Evolutionary conservation across 2,113 vertebrate species (phyloP).

Genomic region (Gymnarchus niloticus): DNA sequence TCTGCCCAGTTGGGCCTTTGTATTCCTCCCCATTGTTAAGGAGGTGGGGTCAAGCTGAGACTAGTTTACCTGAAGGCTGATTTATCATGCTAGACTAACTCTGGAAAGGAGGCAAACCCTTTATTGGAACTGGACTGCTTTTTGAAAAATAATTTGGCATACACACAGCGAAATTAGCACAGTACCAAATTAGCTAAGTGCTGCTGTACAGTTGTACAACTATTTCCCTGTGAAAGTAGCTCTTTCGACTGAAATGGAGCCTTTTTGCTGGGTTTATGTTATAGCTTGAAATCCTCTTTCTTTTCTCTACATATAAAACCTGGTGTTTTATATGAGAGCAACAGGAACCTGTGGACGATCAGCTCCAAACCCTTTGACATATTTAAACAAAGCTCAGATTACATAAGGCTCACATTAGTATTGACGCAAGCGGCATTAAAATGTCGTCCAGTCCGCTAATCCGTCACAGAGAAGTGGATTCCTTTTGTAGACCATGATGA

Average conservation of each 20-base stretch:
- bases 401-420: constrained; percentile 44
- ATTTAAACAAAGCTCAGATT: constrained; percentile 14
- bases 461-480: constrained; percentile 35
- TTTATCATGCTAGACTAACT: background rate
- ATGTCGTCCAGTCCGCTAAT: constrained; percentile 35
- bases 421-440: constrained; percentile 16
- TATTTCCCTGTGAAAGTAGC: background rate
- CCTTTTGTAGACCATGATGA: constrained; percentile 36
- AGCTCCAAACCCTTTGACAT: constrained; percentile 29
- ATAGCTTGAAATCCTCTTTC: background rate
- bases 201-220: background rate
- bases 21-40: background rate
- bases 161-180: background rate
- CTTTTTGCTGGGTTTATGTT: background rate
- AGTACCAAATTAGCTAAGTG: background rate
- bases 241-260: background rate
- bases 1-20: background rate
- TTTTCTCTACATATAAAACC: too few species aligned
- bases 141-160: background rate
- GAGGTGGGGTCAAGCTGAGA: background rate
- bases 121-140: background rate
- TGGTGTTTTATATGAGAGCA: background rate
- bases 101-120: background rate
- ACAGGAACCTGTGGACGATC: background rate
- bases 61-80: background rate